phyloP scores from a whole-genome alignment of 2,888 invertebrate genomes.

The Eurois occulta region DNA sequence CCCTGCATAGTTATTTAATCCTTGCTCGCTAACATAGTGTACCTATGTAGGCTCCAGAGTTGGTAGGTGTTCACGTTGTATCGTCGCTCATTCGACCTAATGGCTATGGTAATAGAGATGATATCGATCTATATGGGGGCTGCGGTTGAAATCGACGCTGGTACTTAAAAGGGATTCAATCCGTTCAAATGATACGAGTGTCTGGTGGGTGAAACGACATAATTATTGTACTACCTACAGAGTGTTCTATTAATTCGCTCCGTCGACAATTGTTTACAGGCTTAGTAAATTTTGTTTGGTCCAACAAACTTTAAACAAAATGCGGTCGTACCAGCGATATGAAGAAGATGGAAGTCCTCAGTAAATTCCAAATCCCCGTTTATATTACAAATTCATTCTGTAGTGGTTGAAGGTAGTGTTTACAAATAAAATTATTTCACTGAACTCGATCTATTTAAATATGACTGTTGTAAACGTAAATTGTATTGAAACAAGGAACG shows the following conservation, averaged over 20 bases:
- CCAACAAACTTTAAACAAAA: background rate
- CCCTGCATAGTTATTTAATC: constrained; percentile 88
- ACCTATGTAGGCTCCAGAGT: constrained; percentile 71
- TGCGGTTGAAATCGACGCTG: constrained; percentile 79
- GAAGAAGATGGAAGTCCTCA: background rate
- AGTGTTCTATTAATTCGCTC: constrained; percentile 72
- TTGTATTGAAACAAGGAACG: background rate
- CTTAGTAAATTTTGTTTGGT: background rate
- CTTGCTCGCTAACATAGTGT: constrained; percentile 83
- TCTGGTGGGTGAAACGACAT: constrained; percentile 79
- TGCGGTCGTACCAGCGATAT: background rate
- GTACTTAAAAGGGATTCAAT: constrained; percentile 85
- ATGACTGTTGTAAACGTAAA: background rate
- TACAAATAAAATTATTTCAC: background rate
- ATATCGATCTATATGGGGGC: constrained; percentile 75
- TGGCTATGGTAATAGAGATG: constrained; percentile 79
- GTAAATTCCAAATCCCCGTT: constrained; percentile 32
- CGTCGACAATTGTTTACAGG: constrained; percentile 66
- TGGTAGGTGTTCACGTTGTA: constrained; percentile 71
- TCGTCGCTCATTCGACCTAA: constrained; percentile 79
- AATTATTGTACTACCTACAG: constrained; percentile 76
- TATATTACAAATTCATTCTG: constrained; percentile 50
- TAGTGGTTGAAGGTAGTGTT: background rate
- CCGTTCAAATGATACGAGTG: constrained; percentile 81
- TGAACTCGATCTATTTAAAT: background rate